Base-by-base conservation (phyloP, 2,113 vertebrate species). In the Sturnira hondurensis region DNA sequence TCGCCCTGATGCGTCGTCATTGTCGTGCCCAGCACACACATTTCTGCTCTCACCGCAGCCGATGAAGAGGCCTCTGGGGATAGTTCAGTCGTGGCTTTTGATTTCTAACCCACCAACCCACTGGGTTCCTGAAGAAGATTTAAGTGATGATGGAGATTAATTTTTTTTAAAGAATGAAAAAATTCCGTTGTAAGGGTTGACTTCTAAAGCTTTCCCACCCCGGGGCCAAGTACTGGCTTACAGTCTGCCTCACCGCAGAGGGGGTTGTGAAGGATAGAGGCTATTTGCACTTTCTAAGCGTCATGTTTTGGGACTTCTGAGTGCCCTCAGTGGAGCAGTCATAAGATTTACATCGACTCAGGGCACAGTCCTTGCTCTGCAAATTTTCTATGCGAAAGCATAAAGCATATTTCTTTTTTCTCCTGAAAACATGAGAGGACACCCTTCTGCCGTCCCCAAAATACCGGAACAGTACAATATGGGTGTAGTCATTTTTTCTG, bases 101-200 rank as follows among this genome's bases (percentile, higher is more conserved):
- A 73, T 73, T 96, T 97, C 68, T 91, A 94, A 89, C 67, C 45
- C 65, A 80, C 36, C 86, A 95, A 65, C 70, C 56, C 80, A 24
- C 61, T 91, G 95, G 52, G 80, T 91, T 45, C 16, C 41, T 52
- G 63, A 90, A 52, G 67, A 96, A 91, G 12, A 33, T 26, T 7
- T 74, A 89, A 65, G 19, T 61, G 82, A 71, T 0, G 0, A 58
- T 13, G 38, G 54, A 89, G 67, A 54, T 28, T 2, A 71, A 77
- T 86, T 82, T 90, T 90, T 65, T 31, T 1, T 33, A 70, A 74
- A 74, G 24, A 95, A 41, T 58, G 92, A 36, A 45, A 47, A 81
- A 91, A 92, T 13, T 33, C 86, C 70, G 28, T 38, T 56, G 17
- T 81, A 14, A 65, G 89, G 0, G 16, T 31, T 4, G 20, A 86